Evolutionary conservation across 2,113 vertebrate species (phyloP).

Genomic region (Lophotis ruficrista): DNA sequence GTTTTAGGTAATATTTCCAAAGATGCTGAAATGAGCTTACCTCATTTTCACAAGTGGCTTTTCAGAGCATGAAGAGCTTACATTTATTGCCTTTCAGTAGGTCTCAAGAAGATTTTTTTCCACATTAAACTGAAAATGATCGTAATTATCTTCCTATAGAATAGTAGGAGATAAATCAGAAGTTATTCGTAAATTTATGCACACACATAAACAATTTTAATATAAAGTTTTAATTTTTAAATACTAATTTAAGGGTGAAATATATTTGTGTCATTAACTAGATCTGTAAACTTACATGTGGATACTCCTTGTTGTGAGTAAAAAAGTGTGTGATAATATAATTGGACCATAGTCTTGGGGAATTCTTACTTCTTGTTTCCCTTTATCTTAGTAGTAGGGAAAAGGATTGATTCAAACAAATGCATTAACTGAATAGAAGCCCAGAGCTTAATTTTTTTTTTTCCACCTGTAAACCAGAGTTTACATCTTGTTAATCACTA

Average conservation of each 20-base stretch:
- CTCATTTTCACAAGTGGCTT: neutral
- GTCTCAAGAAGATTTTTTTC: neutral
- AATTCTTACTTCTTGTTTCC: neutral
- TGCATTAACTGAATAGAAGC: neutral
- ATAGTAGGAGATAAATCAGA: neutral
- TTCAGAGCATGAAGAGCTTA: neutral
- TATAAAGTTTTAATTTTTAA: neutral
- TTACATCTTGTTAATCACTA: neutral
- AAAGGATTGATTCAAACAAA: neutral
- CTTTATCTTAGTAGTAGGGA: neutral
- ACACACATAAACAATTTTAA: neutral
- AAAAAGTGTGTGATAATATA: neutral
- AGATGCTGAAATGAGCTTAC: neutral
- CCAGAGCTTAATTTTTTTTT: neutral
- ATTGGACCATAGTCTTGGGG: neutral
- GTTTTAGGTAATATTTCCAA: neutral
- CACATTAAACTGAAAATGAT: neutral
- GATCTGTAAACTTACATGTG: neutral
- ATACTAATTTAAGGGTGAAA: neutral
- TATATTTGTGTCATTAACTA: neutral
- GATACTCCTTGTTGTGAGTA: neutral
- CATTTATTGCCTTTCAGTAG: neutral
- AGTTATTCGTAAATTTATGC: neutral
- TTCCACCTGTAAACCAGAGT: neutral
- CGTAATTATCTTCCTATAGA: neutral